Percentiles rank a stretch among this genome's conserved stretches.
phyloP scores from a whole-genome alignment of 2,888 invertebrate species.

The Rutpela maculata region DNA sequence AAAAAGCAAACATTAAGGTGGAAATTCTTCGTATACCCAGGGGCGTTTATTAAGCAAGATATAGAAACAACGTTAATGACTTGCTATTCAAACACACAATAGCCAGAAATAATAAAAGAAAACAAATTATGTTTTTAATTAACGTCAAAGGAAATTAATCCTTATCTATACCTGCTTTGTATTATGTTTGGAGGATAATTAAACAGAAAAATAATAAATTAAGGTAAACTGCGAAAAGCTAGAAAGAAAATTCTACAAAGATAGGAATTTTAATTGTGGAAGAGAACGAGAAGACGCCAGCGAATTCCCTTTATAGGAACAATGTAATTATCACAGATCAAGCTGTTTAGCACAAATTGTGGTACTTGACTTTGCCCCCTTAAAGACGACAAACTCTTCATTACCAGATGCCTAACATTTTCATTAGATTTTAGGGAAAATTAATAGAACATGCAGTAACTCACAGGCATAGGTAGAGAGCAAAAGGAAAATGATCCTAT shows the following conservation, averaged over 20 bases:
- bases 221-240: conserved; percentile 19
- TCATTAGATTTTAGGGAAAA: conserved; percentile 27
- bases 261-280: conserved; percentile 55
- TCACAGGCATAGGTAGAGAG: background rate
- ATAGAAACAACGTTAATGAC: background rate
- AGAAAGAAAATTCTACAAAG: conserved; percentile 29
- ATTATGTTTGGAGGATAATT: conserved; percentile 9
- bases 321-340: conserved; percentile 59
- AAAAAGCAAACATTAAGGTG: background rate
- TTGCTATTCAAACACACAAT: background rate
- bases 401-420: conserved; percentile 42
- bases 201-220: conserved; percentile 21
- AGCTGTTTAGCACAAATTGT: conserved; percentile 59
- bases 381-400: conserved; percentile 44
- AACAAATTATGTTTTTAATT: conserved; percentile 17
- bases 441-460: conserved; percentile 26
- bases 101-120: background rate
- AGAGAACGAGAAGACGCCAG: conserved; percentile 46
- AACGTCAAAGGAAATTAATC: background rate
- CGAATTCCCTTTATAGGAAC: conserved; percentile 52
- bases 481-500: conserved; percentile 1
- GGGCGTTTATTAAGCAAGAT: background rate
- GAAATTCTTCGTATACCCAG: background rate
- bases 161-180: conserved; percentile 10
- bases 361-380: conserved; percentile 49